These are phyloP conservation scores for Macquaria ambigua DNA, from an alignment of 2,113 vertebrate species.

Conservation along the genomic window DNA sequence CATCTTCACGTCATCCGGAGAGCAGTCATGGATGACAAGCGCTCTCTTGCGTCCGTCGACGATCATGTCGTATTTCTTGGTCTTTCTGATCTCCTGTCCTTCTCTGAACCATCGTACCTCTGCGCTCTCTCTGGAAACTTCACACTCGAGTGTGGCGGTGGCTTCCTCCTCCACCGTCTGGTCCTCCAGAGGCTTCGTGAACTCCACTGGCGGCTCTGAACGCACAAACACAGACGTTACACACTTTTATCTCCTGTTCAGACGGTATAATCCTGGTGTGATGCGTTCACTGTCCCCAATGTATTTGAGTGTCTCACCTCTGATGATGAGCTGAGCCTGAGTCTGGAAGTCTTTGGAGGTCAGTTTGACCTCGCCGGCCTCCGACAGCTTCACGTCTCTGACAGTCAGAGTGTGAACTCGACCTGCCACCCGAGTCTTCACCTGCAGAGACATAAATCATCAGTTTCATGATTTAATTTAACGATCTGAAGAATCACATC, in stretches of 20 bases:
- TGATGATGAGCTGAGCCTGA: constrained; percentile 91
- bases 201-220: constrained; percentile 95
- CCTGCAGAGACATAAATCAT: constrained; percentile 77
- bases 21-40: constrained; percentile 91
- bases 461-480: not conserved
- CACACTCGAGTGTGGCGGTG: constrained; percentile 92
- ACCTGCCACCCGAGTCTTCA: constrained; percentile 91
- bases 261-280: not conserved
- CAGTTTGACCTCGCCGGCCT: constrained; percentile 93
- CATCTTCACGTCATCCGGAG: constrained; percentile 91
- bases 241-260: not conserved
- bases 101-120: constrained; percentile 96
- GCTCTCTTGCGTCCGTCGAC: constrained; percentile 90
- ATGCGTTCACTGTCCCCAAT: not conserved
- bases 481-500: too few relatives aligned
- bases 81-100: constrained; percentile 94
- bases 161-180: constrained; percentile 98
- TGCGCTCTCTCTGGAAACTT: constrained; percentile 95
- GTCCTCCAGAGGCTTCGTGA: constrained; percentile 96
- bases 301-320: constrained; percentile 82
- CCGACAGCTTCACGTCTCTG: constrained; percentile 91
- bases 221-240: not conserved
- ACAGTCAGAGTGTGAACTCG: constrained; percentile 90
- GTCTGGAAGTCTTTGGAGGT: constrained; percentile 94
- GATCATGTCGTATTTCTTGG: constrained; percentile 93